Conservation (phyloP, 2,113 vertebrate genomes). For the Zapornia atra region DNA sequence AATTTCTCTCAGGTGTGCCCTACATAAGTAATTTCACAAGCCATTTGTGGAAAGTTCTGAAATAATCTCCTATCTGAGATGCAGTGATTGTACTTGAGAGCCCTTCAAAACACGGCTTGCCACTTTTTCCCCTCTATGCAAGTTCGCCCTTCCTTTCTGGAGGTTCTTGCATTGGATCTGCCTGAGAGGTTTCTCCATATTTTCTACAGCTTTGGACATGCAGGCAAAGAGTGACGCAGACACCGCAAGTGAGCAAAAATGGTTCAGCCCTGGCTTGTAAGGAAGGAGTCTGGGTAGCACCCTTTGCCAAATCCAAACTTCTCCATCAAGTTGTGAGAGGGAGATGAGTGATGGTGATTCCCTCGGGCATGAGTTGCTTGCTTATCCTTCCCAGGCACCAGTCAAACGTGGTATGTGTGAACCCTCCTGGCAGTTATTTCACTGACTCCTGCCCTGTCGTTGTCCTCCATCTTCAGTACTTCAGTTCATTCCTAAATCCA, state of each 20-base stretch:
- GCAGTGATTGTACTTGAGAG: not conserved
- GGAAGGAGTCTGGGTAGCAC: not conserved
- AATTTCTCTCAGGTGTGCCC: not conserved
- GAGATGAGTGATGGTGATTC: not conserved
- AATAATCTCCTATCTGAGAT: not conserved
- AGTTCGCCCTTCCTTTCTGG: not conserved
- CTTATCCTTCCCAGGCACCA: not conserved
- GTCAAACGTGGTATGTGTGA: not conserved
- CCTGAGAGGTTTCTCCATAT: not conserved
- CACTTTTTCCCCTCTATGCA: not conserved
- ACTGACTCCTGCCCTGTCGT: not conserved
- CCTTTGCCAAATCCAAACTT: not conserved
- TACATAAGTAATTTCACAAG: not conserved
- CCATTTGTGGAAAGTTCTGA: not conserved
- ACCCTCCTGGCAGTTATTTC: not conserved
- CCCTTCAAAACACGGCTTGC: not conserved
- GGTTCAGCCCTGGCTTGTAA: not conserved
- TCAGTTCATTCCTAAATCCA: not conserved
- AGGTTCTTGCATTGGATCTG: not conserved
- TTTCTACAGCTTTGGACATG: not conserved
- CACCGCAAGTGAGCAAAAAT: not conserved
- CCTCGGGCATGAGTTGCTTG: not conserved
- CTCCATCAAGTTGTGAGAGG: not conserved
- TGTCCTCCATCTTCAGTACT: not conserved
- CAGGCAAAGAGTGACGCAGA: not conserved